Evolutionary conservation across 2,113 vertebrate genomes (phyloP), one percentile per base, ranked within the genome.

Genomic region (Embiotoca jacksoni): DNA sequence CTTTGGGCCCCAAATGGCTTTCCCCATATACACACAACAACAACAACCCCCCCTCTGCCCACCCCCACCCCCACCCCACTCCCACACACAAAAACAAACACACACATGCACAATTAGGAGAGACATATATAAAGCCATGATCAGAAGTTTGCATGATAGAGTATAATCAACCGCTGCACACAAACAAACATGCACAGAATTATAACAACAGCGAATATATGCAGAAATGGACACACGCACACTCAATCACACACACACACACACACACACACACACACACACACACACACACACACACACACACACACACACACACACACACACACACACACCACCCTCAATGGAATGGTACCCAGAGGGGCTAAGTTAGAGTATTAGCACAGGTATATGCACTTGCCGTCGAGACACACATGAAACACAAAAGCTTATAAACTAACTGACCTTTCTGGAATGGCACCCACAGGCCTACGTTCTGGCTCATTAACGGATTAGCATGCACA

Each of bases 291-390:
- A 23, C 23, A 23, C 23, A 23, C 23, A 23, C 23, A 23, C 23
- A 23, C 23, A 23, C 23, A 23, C 23, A 66, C 23, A 70, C 8
- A 78, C 0, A 30, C 23, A 39, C 35, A 47, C 62, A 55, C 30
- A 75, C 39, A 66, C 54, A 69, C 13, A 71, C n/a, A 31, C 39
- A n/a, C 35, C 68, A 33, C 67, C 77, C 78, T 59, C 36, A 4
- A 75, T 75, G 72, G 58, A 82, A 81, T 65, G 68, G 13, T 41
- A 84, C 60, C 66, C 60, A 56, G 50, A 60, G 72, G 78, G 83
- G 59, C 77, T 63, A 82, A 75, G 16, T 81, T 81, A 80, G 79
- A 75, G 70, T 57, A 72, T 73, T 62, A 81, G 53, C 75, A 88
- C 47, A 54, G 4, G 30, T 44, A 44, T n/a, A 35, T 16, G 72